Conservation (phyloP, 2,888 invertebrate species). For the Allolobophora icterica region DNA sequence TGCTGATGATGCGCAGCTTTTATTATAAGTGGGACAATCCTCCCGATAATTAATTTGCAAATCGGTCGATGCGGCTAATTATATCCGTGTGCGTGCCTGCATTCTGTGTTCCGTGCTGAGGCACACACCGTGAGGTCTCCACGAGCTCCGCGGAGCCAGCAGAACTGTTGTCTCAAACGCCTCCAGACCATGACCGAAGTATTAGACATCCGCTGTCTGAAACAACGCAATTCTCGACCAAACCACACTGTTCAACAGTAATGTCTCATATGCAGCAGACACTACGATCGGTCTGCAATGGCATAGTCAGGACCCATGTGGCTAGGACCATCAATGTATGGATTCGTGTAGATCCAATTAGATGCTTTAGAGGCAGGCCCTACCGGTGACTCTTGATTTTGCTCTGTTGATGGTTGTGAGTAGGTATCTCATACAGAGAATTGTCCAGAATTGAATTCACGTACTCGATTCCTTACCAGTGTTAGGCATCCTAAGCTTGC, state of each 20-base stretch:
- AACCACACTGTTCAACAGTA: neutral
- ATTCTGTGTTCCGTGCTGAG: neutral
- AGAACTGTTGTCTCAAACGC: neutral
- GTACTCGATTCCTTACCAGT: neutral
- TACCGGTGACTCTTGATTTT: neutral
- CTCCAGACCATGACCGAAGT: neutral
- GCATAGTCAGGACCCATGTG: neutral
- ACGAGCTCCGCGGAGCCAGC: neutral
- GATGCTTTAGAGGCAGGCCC: neutral
- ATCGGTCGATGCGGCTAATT: slow-evolving; percentile 7
- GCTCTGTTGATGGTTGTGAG: neutral
- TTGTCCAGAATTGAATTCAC: too few species aligned
- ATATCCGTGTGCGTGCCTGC: neutral
- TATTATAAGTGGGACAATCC: neutral
- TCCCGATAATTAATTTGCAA: neutral
- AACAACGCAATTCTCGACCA: too few species aligned
- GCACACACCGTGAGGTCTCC: neutral
- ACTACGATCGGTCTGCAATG: neutral
- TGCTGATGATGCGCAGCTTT: neutral
- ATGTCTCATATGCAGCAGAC: neutral
- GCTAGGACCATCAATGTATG: neutral
- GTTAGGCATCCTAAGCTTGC: too few species aligned
- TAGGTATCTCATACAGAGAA: neutral
- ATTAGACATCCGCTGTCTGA: neutral
- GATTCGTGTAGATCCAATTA: neutral